phyloP scores from a whole-genome alignment of 2,797 vertebrate species.

The Pyrocephalus nanus region DNA sequence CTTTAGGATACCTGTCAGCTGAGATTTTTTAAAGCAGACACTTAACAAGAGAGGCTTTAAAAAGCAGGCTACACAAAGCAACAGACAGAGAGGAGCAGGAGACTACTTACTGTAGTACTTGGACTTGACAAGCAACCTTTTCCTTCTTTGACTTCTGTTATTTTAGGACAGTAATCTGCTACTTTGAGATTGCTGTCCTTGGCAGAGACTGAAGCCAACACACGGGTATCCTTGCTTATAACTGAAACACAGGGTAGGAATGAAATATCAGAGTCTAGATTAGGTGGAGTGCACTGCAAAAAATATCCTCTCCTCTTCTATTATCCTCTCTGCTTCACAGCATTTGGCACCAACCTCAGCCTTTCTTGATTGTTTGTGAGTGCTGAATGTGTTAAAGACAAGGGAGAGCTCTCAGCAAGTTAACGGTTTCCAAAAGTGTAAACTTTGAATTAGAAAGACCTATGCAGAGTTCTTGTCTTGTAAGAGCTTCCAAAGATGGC shows the following conservation, averaged over 20 bases:
- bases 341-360: background rate
- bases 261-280: background rate
- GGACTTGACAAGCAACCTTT: slow-evolving; percentile 19
- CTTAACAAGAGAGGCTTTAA: background rate
- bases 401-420: background rate
- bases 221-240: background rate
- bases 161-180: slow-evolving; percentile 24
- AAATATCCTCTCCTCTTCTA: background rate
- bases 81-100: background rate
- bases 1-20: background rate
- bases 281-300: background rate
- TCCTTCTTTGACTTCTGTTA: slow-evolving; percentile 13
- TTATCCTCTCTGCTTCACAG: background rate
- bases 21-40: background rate
- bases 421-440: background rate
- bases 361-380: background rate
- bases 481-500: background rate
- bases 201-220: background rate
- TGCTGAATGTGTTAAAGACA: background rate
- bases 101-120: background rate
- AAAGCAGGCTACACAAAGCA: background rate
- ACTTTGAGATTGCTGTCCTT: background rate
- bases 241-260: background rate
- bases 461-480: background rate
- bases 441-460: background rate